A percentile compares a stretch with the other conserved stretches of the same genome.
Conservation (phyloP, 2,888 invertebrate species). For the Archips xylosteana region DNA sequence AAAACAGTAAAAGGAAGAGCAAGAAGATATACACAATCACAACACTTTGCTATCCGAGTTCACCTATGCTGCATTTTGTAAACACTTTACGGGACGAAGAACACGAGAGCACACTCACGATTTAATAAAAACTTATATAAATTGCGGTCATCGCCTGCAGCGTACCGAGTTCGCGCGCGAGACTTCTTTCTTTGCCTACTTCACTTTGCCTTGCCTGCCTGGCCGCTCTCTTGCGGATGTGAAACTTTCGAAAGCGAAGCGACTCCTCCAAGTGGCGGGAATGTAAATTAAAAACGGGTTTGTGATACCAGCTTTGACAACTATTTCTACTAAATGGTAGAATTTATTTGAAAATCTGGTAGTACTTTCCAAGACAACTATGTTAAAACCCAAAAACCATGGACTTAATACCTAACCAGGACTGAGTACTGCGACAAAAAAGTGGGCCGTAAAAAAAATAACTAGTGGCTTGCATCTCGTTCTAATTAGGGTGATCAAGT, state of each 20-base stretch:
- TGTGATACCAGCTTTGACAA: constrained; percentile 43
- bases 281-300: constrained; percentile 80
- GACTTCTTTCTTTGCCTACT: constrained; percentile 80
- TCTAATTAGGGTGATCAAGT: too few relatives aligned
- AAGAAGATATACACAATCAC: constrained; percentile 76
- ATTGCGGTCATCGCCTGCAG: constrained; percentile 85
- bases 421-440: too few relatives aligned
- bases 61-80: constrained; percentile 83
- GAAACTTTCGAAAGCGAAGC: constrained; percentile 84
- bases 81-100: constrained; percentile 78
- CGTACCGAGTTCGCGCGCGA: constrained; percentile 83
- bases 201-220: constrained; percentile 68
- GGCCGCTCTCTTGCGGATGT: constrained; percentile 85
- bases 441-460: too few relatives aligned
- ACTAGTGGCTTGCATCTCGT: too few relatives aligned
- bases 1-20: constrained; percentile 65
- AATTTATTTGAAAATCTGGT: not conserved
- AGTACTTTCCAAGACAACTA: not conserved
- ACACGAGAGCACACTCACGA: constrained; percentile 83
- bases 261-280: constrained; percentile 82
- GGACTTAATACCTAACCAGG: too few relatives aligned
- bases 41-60: constrained; percentile 74
- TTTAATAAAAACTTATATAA: constrained; percentile 80
- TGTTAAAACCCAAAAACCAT: too few relatives aligned
- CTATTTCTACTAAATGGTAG: constrained; percentile 26